A percentile compares a stretch with the other conserved stretches of the same genome.
These are phyloP conservation scores for Anoplophora glabripennis DNA, from an alignment of 1,140 invertebrate genomes.

Conservation along the genomic window DNA sequence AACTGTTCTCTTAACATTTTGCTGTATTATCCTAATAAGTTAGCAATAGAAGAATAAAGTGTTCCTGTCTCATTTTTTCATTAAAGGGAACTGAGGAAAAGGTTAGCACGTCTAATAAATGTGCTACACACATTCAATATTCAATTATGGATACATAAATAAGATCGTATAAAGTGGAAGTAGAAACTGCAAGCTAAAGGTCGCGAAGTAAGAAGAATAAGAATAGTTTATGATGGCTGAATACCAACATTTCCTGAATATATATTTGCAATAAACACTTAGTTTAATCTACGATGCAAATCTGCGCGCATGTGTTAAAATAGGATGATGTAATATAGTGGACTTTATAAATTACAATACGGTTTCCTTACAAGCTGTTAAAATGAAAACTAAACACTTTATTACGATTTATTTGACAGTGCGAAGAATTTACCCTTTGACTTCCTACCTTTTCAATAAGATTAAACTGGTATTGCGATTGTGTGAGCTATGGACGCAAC, in stretches of 20 bases:
- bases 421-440: slow-evolving; percentile 18
- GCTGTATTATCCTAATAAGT: too few species aligned
- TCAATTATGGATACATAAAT: not conserved
- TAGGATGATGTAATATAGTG: not conserved
- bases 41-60: too few species aligned
- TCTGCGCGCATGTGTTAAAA: slow-evolving; percentile 12
- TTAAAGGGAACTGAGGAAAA: too few species aligned
- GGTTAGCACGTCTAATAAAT: too few species aligned
- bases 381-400: slow-evolving; percentile 16
- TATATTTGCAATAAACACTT: not conserved
- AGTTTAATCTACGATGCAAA: slow-evolving; percentile 9
- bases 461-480: slow-evolving; percentile 9
- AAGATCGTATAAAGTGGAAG: too few species aligned
- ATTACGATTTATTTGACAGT: slow-evolving; percentile 19
- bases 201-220: too few species aligned
- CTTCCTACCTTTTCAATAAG: slow-evolving; percentile 18
- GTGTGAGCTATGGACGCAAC: not conserved
- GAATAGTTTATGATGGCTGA: too few species aligned
- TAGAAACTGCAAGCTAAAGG: too few species aligned
- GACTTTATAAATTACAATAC: slow-evolving; percentile 13
- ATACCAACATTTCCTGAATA: too few species aligned
- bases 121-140: not conserved
- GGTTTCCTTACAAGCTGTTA: slow-evolving; percentile 15
- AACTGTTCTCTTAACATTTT: too few species aligned
- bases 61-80: too few species aligned